A percentile compares a stretch with the other conserved stretches of the same genome.
phyloP scores from a whole-genome alignment of 2,113 vertebrate genomes.

The Carollia perspicillata region DNA sequence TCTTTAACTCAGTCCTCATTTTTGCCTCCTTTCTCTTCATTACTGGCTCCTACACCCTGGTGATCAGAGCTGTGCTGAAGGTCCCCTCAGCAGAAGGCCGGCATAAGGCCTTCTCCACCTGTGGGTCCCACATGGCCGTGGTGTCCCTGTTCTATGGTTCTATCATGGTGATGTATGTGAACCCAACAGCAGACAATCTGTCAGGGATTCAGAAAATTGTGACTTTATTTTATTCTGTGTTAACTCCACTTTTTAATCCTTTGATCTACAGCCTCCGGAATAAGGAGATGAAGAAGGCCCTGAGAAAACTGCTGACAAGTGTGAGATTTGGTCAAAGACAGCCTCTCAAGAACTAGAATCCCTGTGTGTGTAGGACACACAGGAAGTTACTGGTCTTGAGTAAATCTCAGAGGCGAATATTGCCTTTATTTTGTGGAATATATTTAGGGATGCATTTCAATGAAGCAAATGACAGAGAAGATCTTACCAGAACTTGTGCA shows the following conservation, averaged over 20 bases:
- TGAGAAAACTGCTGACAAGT: neutral
- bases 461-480: neutral
- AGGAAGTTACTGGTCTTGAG: neutral
- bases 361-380: neutral
- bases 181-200: neutral
- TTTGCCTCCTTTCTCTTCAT: conserved; percentile 45
- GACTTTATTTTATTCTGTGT: conserved; percentile 55
- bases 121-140: conserved; percentile 35
- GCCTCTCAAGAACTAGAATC: neutral
- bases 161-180: conserved; percentile 50
- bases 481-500: neutral
- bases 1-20: conserved; percentile 47
- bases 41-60: conserved; percentile 14
- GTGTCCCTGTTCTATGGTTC: conserved; percentile 61
- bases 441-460: neutral
- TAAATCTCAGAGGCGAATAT: neutral
- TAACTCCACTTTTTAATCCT: conserved; percentile 53
- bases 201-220: conserved; percentile 42
- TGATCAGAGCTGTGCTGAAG: conserved; percentile 40
- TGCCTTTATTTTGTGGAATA: neutral
- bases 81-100: conserved; percentile 27
- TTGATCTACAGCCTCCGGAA: conserved; percentile 65
- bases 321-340: neutral
- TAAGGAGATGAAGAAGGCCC: conserved; percentile 33
- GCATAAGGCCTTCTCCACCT: conserved; percentile 50